These are phyloP conservation scores for Himalopsyche tibetana DNA, from an alignment of 2,888 invertebrate genomes.

Conservation along the genomic window DNA sequence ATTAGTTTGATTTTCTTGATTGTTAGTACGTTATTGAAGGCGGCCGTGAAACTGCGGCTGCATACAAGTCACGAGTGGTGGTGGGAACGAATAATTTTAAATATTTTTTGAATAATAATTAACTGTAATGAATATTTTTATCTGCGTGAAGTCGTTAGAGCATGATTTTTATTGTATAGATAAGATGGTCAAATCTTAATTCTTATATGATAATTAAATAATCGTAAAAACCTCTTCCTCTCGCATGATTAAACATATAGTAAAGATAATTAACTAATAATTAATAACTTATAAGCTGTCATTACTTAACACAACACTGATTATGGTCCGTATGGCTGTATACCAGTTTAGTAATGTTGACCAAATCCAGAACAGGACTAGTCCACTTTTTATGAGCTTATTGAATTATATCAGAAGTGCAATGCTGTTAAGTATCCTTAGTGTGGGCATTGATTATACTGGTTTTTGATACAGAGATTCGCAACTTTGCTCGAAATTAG, in stretches of 20 bases:
- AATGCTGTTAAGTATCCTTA: background rate
- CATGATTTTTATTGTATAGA: no score
- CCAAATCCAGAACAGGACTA: background rate
- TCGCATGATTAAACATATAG: background rate
- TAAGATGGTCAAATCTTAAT: no score
- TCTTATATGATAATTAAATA: no score
- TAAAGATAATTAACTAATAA: background rate
- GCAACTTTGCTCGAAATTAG: background rate
- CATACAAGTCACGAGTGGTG: no score
- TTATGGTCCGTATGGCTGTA: background rate
- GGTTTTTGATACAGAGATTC: background rate
- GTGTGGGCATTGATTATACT: background rate
- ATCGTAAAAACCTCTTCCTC: no score
- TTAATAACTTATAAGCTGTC: background rate
- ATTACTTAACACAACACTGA: background rate
- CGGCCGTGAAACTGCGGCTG: no score
- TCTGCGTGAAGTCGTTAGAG: no score
- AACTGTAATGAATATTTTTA: no score
- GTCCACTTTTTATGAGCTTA: slow-evolving; percentile 14
- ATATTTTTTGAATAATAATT: no score
- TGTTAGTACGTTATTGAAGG: no score
- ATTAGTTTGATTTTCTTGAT: no score
- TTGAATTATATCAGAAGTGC: background rate
- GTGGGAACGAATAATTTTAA: no score
- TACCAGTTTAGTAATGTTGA: slow-evolving; percentile 5